Base-by-base conservation (phyloP, 2,797 vertebrate genomes). In the Chaetodon trifasciatus region DNA sequence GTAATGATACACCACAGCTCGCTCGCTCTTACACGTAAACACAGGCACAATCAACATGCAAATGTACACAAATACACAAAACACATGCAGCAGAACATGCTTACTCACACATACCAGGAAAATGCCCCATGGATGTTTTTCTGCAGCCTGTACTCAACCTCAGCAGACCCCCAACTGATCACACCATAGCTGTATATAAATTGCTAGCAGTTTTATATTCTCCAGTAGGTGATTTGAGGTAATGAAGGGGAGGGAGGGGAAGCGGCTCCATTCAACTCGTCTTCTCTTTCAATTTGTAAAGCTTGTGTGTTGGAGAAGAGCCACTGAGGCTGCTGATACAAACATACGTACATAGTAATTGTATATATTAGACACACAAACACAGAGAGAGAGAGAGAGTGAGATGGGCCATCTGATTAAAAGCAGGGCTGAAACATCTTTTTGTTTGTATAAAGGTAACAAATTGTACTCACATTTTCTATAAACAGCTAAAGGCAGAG, bases 1-100 rank as follows among this genome's bases (percentile, higher is more conserved):
- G 61, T 79, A 86, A 88, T 81, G 67, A 87, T 86, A 87, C 19
- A 74, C 76, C 71, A 28, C 85, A 57, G 71, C 83, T 7, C 89
- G 83, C 85, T 76, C 71, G 82, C 83, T 80, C 19, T 74, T 24
- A 44, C 53, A 9, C 62, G 60, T 21, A 57, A 74, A 72, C 49
- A 66, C 72, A 74, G 71, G 52, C 76, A 73, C 67, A 63, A 68
- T 0, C 2, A 8, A 67, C 49, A 62, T 44, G 65, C 53, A 72
- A 24, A 62, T 44, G 15, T 47, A 3, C 28, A 52, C 46, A 19
- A 8, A 61, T 17, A 40, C 66, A 58, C 19, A 50, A 44, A 53
- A 64, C 44, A 15, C 63, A 60, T 47, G 40, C 63, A 37, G 37
- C 21, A 19, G 49, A 46, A 69, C 32, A 53, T 16, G 40, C 35